Conservation (phyloP, 1,140 invertebrate species). For the Platorchestia sp. region DNA sequence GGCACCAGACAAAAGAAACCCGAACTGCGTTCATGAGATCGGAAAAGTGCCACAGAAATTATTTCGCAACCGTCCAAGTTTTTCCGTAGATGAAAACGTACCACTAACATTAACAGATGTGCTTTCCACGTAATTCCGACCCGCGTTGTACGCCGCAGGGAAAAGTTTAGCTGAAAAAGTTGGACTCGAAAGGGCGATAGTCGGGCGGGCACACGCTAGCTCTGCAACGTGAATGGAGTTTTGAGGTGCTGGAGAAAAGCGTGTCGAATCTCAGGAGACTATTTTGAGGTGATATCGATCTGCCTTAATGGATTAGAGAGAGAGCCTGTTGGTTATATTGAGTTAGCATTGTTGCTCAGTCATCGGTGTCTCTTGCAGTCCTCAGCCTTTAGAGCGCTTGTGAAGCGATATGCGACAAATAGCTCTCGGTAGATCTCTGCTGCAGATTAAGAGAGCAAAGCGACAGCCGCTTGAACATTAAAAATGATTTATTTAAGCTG, state of each 20-base stretch:
- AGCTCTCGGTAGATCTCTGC: neutral
- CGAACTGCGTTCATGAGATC: conserved; percentile 13
- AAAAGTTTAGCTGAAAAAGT: neutral
- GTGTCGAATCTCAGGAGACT: conserved; percentile 37
- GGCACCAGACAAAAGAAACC: conserved; percentile 11
- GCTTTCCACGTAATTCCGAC: neutral
- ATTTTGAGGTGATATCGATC: conserved; percentile 51
- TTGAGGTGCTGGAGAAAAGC: conserved; percentile 34
- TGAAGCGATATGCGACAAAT: conserved; percentile 41
- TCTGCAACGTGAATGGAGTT: conserved; percentile 16
- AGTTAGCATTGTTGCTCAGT: conserved; percentile 53
- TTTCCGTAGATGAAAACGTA: neutral
- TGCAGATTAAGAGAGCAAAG: conserved; percentile 1
- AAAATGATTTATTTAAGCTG: conserved; percentile 12
- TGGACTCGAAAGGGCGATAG: neutral
- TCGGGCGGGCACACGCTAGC: neutral
- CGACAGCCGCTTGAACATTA: conserved; percentile 5
- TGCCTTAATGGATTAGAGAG: conserved; percentile 50
- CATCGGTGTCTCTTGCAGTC: neutral
- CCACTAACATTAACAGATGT: neutral
- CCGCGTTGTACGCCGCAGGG: neutral
- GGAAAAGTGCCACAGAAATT: neutral
- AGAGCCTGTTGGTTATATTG: conserved; percentile 53
- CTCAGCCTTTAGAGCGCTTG: neutral
- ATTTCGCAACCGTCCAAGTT: neutral